phyloP scores from a whole-genome alignment of 2,888 invertebrate species.

The Cremastobaeus sp. region DNA sequence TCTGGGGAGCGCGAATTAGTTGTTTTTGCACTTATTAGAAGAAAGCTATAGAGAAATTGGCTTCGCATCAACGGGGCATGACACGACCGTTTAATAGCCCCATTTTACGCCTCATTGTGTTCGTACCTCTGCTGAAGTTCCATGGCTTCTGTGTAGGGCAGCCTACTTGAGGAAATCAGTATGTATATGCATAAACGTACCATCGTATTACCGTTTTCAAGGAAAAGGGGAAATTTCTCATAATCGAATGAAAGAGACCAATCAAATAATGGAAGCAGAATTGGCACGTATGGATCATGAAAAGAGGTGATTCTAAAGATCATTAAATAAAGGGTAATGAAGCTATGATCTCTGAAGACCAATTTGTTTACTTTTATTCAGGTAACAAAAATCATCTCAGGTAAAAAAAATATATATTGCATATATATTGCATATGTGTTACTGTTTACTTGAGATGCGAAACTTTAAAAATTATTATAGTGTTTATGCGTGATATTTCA shows the following conservation, averaged over 20 bases:
- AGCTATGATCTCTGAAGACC: too few species aligned
- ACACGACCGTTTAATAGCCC: constrained; percentile 71
- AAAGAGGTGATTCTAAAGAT: too few species aligned
- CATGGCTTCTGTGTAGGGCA: constrained; percentile 45
- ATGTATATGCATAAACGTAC: constrained; percentile 43
- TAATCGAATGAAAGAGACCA: not conserved
- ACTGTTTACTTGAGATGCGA: too few species aligned
- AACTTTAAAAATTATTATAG: too few species aligned
- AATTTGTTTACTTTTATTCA: too few species aligned
- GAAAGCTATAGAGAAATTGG: constrained; percentile 61
- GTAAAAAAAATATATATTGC: too few species aligned
- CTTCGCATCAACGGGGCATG: constrained; percentile 64
- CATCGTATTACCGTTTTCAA: constrained; percentile 36
- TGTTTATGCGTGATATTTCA: too few species aligned
- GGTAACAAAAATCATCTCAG: too few species aligned
- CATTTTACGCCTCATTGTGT: constrained; percentile 71
- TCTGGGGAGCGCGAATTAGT: constrained; percentile 8
- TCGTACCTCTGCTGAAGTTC: constrained; percentile 50
- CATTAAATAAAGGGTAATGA: too few species aligned
- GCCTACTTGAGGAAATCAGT: constrained; percentile 54
- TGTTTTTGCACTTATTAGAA: constrained; percentile 51
- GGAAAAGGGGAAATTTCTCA: constrained; percentile 31
- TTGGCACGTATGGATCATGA: too few species aligned
- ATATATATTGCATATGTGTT: too few species aligned
- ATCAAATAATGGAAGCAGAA: too few species aligned